Base-by-base conservation (phyloP, 30 jellyfish, hydroid and myxozoan species). In the Rhopilema esculentum region DNA sequence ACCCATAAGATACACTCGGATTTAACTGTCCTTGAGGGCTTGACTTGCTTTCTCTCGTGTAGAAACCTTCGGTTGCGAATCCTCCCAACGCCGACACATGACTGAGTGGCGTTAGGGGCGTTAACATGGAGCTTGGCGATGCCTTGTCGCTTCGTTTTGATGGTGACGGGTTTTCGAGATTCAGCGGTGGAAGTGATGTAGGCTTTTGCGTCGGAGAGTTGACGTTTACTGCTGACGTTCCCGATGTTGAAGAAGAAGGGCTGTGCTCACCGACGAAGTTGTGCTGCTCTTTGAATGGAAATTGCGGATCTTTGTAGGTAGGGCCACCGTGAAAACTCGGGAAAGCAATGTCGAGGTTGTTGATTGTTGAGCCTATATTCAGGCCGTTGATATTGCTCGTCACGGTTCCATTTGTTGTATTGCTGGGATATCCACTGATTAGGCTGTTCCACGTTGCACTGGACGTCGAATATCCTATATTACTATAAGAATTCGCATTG, bases 91-190 rank as follows among this genome's bases (percentile, higher is more conserved):
- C 99, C 0, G 95, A 40, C 7, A 88, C 98, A 22, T 91, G 95
- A 29, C 97, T 97, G 57, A 96, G 89, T 20, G 99, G 99, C 67
- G 99, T 96, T 16, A 96, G 71, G 23, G 99, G 99, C 62, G 99
- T 84, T 71, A 96, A 84, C 89, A 96, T 97, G 79, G 97, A 87
- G 78, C 89, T 79, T 22, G 99, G 99, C 27, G 99, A 96, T 7
- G 97, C 88, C 62, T 96, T 91, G 66, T 96, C 98, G 92, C 97
- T 91, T 48, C 88, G 91, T 71, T 92, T 80, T 31, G 91, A 21
- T 30, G 98, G 95, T 40, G 97, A 83, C 16, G 78, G 69, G 73
- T 79, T 89, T 28, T 93, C 95, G 66, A 96, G 96, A 17, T 78
- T 86, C 57, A 96, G 79, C 52, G 99, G 93, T 21, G 99, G 97